Base-by-base conservation (phyloP, 2,113 vertebrate genomes). In the Mesocricetus auratus region DNA sequence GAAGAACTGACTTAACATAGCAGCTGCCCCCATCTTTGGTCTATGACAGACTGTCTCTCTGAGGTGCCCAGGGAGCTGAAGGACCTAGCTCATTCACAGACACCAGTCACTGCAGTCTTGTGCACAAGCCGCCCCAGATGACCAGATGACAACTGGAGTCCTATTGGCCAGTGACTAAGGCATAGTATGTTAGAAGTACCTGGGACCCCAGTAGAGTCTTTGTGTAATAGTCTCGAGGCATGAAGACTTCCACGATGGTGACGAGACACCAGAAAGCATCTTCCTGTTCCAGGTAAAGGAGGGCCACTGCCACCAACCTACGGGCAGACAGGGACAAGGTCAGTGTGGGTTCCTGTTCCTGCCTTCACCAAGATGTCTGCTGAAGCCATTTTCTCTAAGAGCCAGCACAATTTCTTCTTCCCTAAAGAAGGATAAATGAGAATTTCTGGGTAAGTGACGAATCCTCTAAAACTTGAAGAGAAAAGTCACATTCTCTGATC, bases 251-350 rank as follows among this genome's bases (percentile, higher is more conserved):
- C 96, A 99, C 99, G 6, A 99, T 99, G 88, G 99, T 98, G 29
- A 99, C 99, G 0, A 99, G 99, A 97, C 99, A 99, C 99, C 99
- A 99, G 98, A 99, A 99, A n/a, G 99, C 99, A 7, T 99, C 99
- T 96, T 99, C 99, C 89, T 99, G 99, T 90, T 99, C 99, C 98
- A 99, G 98, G 97, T 99, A 99, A 12, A 99, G 99, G 73, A 99
- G 99, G 1, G 99, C 99, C 82, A 99, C 99, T 0, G 99, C 99
- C 83, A 98, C 99, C 97, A 99, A 96, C 69, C 99, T 99, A 91
- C 78, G 97, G 94, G 86, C 0, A 91, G 31, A 6, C 0, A 71
- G 92, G 24, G 39, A 64, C 7, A 29, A 1, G 73, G 47, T 98
- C 62, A 96, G 78, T 0, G 5, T 39, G 2, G 3, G 53, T 4